A percentile compares a stretch with the other conserved stretches of the same genome.
Conservation (phyloP, 2,797 vertebrate species). For the Ptychadena robeensis region DNA sequence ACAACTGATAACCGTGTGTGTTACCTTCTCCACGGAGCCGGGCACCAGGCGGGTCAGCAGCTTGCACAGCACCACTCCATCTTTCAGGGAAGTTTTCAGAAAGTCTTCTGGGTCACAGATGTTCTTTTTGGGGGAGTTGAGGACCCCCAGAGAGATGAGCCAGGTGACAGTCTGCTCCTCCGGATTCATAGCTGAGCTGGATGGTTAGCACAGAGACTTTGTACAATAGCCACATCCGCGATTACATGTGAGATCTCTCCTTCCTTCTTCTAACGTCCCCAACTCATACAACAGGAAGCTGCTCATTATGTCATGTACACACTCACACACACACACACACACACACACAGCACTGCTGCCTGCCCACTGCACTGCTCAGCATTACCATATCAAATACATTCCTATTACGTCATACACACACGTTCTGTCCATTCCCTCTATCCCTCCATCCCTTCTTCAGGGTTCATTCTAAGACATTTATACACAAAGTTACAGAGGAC, state of each 20-base stretch:
- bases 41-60: slow-evolving; percentile 88
- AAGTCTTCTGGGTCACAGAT: slow-evolving; percentile 91
- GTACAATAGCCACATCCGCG: slow-evolving; percentile 82
- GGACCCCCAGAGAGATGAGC: slow-evolving; percentile 94
- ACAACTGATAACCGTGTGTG: not conserved
- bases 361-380: too few relatives aligned
- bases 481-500: too few relatives aligned
- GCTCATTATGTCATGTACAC: not conserved
- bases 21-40: slow-evolving; percentile 88
- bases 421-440: too few relatives aligned
- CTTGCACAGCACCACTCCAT: slow-evolving; percentile 93
- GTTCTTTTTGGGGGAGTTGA: slow-evolving; percentile 95
- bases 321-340: not conserved
- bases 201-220: not conserved
- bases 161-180: slow-evolving; percentile 95
- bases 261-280: slow-evolving; percentile 76
- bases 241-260: slow-evolving; percentile 72
- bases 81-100: slow-evolving; percentile 87
- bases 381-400: not conserved
- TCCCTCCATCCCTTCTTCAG: too few relatives aligned
- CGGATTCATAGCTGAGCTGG: slow-evolving; percentile 84
- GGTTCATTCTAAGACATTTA: too few relatives aligned
- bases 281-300: slow-evolving; percentile 38
- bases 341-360: not conserved
- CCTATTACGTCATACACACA: too few relatives aligned